phyloP scores from a whole-genome alignment of 2,113 vertebrate species.

The Pelobates fuscus region DNA sequence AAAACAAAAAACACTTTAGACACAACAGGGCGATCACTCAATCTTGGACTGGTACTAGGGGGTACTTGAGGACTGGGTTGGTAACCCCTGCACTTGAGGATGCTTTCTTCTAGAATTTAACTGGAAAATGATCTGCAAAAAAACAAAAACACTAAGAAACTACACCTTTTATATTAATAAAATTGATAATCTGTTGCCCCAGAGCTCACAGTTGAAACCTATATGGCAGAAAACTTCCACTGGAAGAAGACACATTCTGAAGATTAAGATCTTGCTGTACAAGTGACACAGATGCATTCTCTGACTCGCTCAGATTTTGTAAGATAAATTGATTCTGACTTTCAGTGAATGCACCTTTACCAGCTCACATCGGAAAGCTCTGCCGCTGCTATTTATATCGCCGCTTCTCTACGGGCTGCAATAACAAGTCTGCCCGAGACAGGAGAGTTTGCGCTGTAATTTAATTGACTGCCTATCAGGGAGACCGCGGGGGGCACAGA shows the following conservation, averaged over 20 bases:
- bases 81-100: no score
- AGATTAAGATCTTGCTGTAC: background rate
- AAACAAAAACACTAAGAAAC: no score
- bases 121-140: no score
- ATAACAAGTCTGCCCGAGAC: conserved; percentile 13
- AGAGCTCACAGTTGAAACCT: no score
- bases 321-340: conserved; percentile 18
- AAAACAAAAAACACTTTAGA: no score
- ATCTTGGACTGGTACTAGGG: no score
- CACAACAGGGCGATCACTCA: no score
- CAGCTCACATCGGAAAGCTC: background rate
- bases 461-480: conserved; percentile 45
- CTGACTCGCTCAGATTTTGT: background rate
- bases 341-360: conserved; percentile 5
- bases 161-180: no score
- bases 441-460: conserved; percentile 33
- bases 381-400: conserved; percentile 34
- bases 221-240: background rate
- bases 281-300: background rate
- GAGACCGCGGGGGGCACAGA: conserved; percentile 15
- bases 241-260: background rate
- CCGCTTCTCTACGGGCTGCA: conserved; percentile 27
- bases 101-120: no score
- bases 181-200: no score
- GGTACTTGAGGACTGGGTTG: no score